A percentile compares a stretch with the other conserved stretches of the same genome.
Conservation (phyloP, 2,888 invertebrate genomes). For the Xylocampa areola region DNA sequence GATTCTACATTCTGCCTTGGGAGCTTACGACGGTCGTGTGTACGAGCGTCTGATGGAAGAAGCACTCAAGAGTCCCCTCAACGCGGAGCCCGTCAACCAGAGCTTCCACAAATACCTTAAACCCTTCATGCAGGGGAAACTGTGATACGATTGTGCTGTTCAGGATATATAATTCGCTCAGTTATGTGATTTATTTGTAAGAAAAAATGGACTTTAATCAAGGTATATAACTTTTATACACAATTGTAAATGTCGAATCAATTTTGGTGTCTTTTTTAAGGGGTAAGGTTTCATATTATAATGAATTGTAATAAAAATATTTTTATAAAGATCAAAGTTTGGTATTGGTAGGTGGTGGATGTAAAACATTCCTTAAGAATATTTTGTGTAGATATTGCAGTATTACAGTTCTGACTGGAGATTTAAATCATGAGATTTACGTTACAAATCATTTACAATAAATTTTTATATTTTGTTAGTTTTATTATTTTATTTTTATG, state of each 20-base stretch:
- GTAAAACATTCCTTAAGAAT: conserved; percentile 50
- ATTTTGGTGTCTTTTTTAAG: conserved; percentile 21
- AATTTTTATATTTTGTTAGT: conserved; percentile 61
- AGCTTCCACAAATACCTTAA: conserved; percentile 93
- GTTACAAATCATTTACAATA: conserved; percentile 55
- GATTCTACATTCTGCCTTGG: conserved; percentile 93
- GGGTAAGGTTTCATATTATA: conserved; percentile 34
- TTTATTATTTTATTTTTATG: conserved; percentile 29
- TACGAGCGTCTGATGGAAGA: conserved; percentile 95
- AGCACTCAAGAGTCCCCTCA: conserved; percentile 95
- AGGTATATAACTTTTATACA: conserved; percentile 1
- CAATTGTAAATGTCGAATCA: conserved; percentile 8
- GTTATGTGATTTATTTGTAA: conserved; percentile 18
- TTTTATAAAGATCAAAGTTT: conserved; percentile 34
- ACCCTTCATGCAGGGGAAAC: conserved; percentile 94
- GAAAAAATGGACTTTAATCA: conserved; percentile 9
- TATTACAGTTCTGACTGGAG: conserved; percentile 54
- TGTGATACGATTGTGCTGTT: conserved; percentile 85
- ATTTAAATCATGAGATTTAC: conserved; percentile 64
- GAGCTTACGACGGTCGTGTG: conserved; percentile 95
- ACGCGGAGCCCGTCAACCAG: conserved; percentile 94
- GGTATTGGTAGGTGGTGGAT: conserved; percentile 65
- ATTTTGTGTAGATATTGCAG: conserved; percentile 43
- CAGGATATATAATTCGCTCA: conserved; percentile 17
- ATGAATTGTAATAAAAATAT: conserved; percentile 31